These are phyloP conservation scores for Pomphorhynchus laevis DNA, from an alignment of 1,140 invertebrate genomes.

Conservation along the genomic window DNA sequence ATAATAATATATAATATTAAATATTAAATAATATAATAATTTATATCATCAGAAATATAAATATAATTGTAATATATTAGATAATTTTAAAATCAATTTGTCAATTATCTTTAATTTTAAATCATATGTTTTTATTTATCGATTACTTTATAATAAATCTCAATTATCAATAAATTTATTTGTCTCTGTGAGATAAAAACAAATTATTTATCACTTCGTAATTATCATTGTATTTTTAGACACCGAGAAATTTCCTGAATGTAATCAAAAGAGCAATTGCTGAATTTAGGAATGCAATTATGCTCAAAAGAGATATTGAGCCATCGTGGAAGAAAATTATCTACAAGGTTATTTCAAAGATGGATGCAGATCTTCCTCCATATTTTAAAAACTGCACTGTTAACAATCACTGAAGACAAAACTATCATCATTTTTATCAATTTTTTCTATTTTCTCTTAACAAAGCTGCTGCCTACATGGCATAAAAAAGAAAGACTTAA, in stretches of 20 bases:
- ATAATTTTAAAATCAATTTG: neutral
- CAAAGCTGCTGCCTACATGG: too few species aligned
- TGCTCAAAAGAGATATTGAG: slow-evolving; percentile 65
- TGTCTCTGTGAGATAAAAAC: too few species aligned
- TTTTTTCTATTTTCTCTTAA: too few species aligned
- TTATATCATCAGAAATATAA: too few species aligned
- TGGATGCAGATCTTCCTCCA: slow-evolving; percentile 88
- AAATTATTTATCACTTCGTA: too few species aligned
- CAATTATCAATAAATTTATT: too few species aligned
- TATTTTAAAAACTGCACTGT: slow-evolving; percentile 99
- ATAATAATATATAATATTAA: neutral
- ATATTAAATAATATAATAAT: slow-evolving; percentile 6
- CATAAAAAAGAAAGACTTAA: too few species aligned
- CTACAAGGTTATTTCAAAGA: slow-evolving; percentile 90
- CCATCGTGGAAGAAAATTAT: slow-evolving; percentile 99
- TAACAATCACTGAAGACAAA: slow-evolving; percentile 46
- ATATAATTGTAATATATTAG: neutral
- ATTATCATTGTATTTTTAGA: slow-evolving; percentile 40
- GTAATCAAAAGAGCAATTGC: slow-evolving; percentile 77
- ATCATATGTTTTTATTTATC: too few species aligned
- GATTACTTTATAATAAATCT: too few species aligned
- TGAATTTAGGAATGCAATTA: slow-evolving; percentile 89
- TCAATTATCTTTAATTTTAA: too few species aligned
- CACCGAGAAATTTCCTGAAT: slow-evolving; percentile 67
- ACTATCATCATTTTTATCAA: too few species aligned